These are phyloP conservation scores for Tenthredo mesomela DNA, from an alignment of 2,888 invertebrate species.

Conservation along the genomic window DNA sequence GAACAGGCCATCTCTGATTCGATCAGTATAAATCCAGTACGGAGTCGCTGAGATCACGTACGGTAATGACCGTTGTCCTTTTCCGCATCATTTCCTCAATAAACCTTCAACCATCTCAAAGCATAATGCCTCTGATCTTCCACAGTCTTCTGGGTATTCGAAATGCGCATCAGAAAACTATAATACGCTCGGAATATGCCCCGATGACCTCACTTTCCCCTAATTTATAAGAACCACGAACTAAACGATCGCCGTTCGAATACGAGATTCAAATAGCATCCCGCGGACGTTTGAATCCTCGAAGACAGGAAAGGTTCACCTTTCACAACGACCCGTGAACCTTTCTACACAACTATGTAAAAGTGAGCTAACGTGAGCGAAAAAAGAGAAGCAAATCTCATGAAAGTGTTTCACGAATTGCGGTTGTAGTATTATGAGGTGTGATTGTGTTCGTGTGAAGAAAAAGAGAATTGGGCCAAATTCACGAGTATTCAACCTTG, in stretches of 20 bases:
- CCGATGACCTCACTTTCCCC: constrained; percentile 63
- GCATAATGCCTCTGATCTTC: constrained; percentile 13
- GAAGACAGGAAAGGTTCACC: constrained; percentile 41
- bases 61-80: constrained; percentile 52
- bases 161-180: constrained; percentile 40
- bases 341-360: constrained; percentile 11
- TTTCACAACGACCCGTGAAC: constrained; percentile 49
- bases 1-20: constrained; percentile 50
- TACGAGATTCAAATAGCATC: constrained; percentile 33
- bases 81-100: constrained; percentile 51
- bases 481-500: background rate
- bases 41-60: constrained; percentile 41
- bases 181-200: constrained; percentile 1
- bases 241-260: constrained; percentile 27
- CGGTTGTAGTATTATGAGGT: background rate
- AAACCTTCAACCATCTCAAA: constrained; percentile 32
- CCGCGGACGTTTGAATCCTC: background rate
- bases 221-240: constrained; percentile 57
- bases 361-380: background rate
- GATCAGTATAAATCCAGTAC: constrained; percentile 43
- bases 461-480: background rate
- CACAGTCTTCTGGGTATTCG: background rate
- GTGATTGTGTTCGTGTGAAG: background rate
- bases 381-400: constrained; percentile 18
- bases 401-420: background rate